A percentile compares a stretch with the other conserved stretches of the same genome.
These are phyloP conservation scores for Fistularia commersonii DNA, from an alignment of 2,797 vertebrate species.

Conservation along the genomic window DNA sequence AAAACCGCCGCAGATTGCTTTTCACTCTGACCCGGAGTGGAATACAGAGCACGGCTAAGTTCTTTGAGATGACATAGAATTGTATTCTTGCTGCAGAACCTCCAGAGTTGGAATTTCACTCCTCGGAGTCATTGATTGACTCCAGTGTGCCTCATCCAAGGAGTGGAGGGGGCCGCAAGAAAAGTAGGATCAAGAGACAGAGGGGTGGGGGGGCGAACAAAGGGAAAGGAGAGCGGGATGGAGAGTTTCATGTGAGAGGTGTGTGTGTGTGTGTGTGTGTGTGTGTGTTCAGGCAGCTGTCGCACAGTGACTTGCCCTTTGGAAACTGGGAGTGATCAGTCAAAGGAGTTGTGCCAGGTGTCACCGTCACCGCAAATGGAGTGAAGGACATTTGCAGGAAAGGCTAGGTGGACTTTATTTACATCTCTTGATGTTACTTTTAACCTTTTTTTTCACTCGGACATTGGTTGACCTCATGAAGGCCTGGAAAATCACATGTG, in stretches of 20 bases:
- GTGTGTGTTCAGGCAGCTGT: constrained; percentile 55
- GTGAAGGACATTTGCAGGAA: constrained; percentile 38
- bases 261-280: neutral
- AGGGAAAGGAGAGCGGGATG: constrained; percentile 15
- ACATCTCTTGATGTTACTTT: constrained; percentile 43
- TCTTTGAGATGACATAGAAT: constrained; percentile 51
- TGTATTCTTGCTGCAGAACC: constrained; percentile 55
- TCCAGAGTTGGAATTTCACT: constrained; percentile 45
- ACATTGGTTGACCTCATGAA: neutral
- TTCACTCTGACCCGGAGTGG: constrained; percentile 49
- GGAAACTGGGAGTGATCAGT: constrained; percentile 62
- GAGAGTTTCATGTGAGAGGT: constrained; percentile 40
- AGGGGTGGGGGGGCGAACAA: constrained; percentile 12
- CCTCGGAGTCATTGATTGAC: constrained; percentile 51
- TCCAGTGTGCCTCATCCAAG: constrained; percentile 27
- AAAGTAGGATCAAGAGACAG: constrained; percentile 14
- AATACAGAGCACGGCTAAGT: constrained; percentile 29
- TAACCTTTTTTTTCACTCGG: constrained; percentile 26
- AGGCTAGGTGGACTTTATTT: constrained; percentile 38
- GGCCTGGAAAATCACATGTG: no score
- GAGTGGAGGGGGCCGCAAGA: constrained; percentile 25
- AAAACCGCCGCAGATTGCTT: constrained; percentile 55
- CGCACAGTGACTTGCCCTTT: constrained; percentile 41
- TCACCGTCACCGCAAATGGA: no score
- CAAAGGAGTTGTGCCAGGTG: constrained; percentile 56